phyloP scores from a whole-genome alignment of 2,888 invertebrate species.

The Drosophila tripunctata region DNA sequence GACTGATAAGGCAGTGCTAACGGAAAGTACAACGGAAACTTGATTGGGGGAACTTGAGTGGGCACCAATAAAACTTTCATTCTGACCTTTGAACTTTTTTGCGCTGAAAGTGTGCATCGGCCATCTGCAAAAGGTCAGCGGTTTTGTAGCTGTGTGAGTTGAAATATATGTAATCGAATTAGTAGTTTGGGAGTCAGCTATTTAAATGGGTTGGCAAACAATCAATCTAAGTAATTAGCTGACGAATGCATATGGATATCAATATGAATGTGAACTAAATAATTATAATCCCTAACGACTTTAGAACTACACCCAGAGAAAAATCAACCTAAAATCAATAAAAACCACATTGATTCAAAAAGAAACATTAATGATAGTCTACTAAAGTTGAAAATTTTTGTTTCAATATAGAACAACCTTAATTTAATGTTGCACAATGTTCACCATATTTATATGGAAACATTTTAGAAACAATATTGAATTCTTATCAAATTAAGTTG shows the following conservation, averaged over 20 bases:
- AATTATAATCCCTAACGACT: no score
- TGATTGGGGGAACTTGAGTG: slow-evolving; percentile 21
- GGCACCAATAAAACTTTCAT: slow-evolving; percentile 38
- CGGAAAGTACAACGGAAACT: no score
- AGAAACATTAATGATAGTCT: no score
- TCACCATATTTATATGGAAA: no score
- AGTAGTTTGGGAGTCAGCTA: slow-evolving; percentile 45
- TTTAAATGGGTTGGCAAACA: slow-evolving; percentile 68
- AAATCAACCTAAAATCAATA: no score
- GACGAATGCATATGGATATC: slow-evolving; percentile 8
- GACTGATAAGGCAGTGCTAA: slow-evolving; percentile 38
- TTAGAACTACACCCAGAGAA: no score
- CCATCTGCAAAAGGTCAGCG: slow-evolving; percentile 36
- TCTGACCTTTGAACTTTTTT: slow-evolving; percentile 53
- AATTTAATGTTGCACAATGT: no score
- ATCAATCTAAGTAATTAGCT: slow-evolving; percentile 50
- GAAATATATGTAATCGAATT: slow-evolving; percentile 56
- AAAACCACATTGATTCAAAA: no score
- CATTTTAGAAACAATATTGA: no score
- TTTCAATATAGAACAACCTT: no score
- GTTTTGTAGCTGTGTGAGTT: slow-evolving; percentile 4
- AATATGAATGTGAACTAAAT: background rate
- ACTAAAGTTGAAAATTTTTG: no score
- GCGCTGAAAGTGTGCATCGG: slow-evolving; percentile 14
- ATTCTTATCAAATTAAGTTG: no score